Conservation (phyloP, 2,888 invertebrate species). For the Hirtodrosophila alboralis region DNA sequence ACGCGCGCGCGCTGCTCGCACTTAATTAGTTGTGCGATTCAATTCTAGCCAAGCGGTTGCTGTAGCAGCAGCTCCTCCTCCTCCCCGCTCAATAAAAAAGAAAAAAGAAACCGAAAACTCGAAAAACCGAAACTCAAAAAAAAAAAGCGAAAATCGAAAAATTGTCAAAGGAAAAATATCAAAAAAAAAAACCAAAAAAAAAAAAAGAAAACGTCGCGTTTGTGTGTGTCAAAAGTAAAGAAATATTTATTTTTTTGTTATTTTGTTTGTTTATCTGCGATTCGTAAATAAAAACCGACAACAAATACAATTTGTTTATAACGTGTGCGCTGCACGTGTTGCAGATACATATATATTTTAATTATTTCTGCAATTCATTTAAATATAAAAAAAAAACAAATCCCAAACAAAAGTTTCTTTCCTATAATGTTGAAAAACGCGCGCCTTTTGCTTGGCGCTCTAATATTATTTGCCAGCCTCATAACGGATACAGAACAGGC, state of each 20-base stretch:
- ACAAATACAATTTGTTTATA: too few species aligned
- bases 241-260: too few species aligned
- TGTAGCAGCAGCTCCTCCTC: conserved; percentile 42
- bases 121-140: conserved; percentile 4
- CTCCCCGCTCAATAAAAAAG: conserved; percentile 39
- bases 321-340: too few species aligned
- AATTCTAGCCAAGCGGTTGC: conserved; percentile 80
- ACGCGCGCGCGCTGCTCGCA: conserved; percentile 67
- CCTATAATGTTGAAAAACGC: conserved; percentile 55
- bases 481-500: conserved; percentile 61
- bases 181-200: too few species aligned
- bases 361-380: neutral
- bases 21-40: conserved; percentile 79
- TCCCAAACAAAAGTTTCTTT: conserved; percentile 13
- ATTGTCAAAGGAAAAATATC: too few species aligned
- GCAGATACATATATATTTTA: too few species aligned
- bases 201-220: too few species aligned
- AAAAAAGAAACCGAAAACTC: neutral
- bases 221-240: too few species aligned
- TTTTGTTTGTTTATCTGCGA: too few species aligned
- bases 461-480: conserved; percentile 53
- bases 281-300: neutral
- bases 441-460: conserved; percentile 52
- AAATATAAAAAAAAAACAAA: conserved; percentile 17
- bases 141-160: conserved; percentile 1